A percentile compares a stretch with the other conserved stretches of the same genome.
phyloP scores from a whole-genome alignment of 2,113 vertebrate genomes.

The Dendrocopos noguchii region DNA sequence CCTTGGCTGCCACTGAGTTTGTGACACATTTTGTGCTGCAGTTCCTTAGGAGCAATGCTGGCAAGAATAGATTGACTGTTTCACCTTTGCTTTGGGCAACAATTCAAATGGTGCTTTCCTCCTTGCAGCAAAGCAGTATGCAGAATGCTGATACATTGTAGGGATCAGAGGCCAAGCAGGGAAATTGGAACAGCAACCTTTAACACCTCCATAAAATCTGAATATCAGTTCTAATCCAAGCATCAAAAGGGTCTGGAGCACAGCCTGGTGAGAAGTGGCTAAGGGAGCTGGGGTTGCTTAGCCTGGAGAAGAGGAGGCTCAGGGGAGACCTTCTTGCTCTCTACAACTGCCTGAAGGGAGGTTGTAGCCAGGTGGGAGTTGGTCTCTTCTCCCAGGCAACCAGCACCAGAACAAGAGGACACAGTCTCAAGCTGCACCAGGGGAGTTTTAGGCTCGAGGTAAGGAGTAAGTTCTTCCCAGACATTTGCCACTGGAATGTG shows the following conservation, averaged over 20 bases:
- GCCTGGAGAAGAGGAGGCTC: no score
- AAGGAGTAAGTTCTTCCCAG: no score
- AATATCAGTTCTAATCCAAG: not conserved
- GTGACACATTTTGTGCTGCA: not conserved
- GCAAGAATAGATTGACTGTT: not conserved
- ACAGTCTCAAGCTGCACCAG: no score
- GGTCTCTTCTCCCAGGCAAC: no score
- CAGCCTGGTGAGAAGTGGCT: no score
- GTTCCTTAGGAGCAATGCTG: not conserved
- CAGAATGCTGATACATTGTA: not conserved
- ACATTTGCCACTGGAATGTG: no score
- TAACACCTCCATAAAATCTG: not conserved
- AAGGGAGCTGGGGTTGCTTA: no score
- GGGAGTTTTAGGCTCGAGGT: no score
- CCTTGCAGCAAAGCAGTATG: not conserved
- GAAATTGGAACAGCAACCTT: not conserved
- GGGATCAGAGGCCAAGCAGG: not conserved
- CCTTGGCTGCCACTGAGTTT: not conserved
- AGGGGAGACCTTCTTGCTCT: no score
- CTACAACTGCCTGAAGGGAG: no score
- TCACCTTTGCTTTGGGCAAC: slow-evolving; percentile 5
- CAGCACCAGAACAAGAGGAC: no score
- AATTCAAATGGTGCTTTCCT: not conserved
- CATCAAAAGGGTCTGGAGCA: not conserved
- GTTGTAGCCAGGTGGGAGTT: no score